Conservation (phyloP, 2,797 vertebrate genomes). For the Hafferia zeledoni region DNA sequence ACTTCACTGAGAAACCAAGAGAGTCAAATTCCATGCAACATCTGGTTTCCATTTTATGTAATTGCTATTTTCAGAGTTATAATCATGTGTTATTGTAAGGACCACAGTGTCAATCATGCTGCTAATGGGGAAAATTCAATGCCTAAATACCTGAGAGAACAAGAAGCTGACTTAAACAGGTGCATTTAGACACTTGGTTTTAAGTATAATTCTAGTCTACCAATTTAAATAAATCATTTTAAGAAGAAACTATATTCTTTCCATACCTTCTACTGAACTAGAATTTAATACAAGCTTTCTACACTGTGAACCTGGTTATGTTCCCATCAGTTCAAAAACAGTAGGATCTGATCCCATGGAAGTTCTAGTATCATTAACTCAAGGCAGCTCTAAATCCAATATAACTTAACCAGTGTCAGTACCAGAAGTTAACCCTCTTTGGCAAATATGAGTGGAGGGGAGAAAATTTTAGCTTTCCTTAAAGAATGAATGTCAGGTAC, state of each 20-base stretch:
- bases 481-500: not conserved
- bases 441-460: not conserved
- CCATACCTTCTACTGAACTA: slow-evolving; percentile 64
- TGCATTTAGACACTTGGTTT: slow-evolving; percentile 80
- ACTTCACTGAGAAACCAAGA: slow-evolving; percentile 84
- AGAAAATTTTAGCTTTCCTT: not conserved
- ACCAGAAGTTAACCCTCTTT: not conserved
- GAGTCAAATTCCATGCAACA: slow-evolving; percentile 85
- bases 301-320: not conserved
- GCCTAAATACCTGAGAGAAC: slow-evolving; percentile 84
- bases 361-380: not conserved
- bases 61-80: slow-evolving; percentile 90
- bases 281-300: slow-evolving; percentile 58
- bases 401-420: not conserved
- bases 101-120: slow-evolving; percentile 88
- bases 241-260: slow-evolving; percentile 78
- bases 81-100: slow-evolving; percentile 92
- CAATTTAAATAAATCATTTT: slow-evolving; percentile 84
- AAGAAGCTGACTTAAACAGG: slow-evolving; percentile 82
- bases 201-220: slow-evolving; percentile 79
- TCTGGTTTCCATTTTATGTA: slow-evolving; percentile 90
- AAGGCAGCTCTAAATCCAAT: not conserved
- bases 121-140: slow-evolving; percentile 84
- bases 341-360: not conserved
- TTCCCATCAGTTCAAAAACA: not conserved